These are phyloP conservation scores for Morpho achilles DNA, from an alignment of 2,888 invertebrate genomes.

Conservation along the genomic window DNA sequence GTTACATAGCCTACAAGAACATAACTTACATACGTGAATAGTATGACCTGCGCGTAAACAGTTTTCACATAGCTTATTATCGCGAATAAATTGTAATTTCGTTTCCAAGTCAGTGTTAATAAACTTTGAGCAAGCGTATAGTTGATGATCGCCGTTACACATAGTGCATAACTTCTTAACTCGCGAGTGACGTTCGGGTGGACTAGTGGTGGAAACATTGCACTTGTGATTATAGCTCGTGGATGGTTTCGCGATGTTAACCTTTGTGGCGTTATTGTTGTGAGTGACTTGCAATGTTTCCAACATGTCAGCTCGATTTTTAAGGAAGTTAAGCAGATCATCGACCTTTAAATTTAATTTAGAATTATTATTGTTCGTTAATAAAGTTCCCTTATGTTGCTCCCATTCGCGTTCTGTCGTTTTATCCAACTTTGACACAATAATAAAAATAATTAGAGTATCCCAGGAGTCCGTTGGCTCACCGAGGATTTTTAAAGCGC, in stretches of 20 bases:
- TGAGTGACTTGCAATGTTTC: neutral
- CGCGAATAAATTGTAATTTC: neutral
- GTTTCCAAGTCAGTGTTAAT: neutral
- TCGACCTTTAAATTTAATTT: neutral
- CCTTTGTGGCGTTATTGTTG: too few relatives aligned
- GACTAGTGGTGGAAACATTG: neutral
- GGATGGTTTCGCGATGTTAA: too few relatives aligned
- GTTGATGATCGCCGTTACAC: neutral
- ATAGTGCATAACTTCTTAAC: neutral
- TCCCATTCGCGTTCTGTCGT: too few relatives aligned
- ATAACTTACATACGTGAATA: neutral
- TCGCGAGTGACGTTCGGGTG: neutral
- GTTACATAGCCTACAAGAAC: neutral
- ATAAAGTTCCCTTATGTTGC: too few relatives aligned
- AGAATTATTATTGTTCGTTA: too few relatives aligned
- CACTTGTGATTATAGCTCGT: too few relatives aligned
- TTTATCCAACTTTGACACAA: too few relatives aligned
- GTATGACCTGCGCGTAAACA: neutral
- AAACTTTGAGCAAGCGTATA: neutral
- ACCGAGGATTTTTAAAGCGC: slow-evolving; percentile 5
- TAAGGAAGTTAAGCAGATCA: neutral
- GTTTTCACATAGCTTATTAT: neutral
- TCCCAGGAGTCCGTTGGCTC: neutral
- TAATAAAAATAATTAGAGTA: too few relatives aligned
- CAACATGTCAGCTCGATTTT: neutral